Conservation (phyloP, 2,797 vertebrate species). For the Tinamus major region DNA sequence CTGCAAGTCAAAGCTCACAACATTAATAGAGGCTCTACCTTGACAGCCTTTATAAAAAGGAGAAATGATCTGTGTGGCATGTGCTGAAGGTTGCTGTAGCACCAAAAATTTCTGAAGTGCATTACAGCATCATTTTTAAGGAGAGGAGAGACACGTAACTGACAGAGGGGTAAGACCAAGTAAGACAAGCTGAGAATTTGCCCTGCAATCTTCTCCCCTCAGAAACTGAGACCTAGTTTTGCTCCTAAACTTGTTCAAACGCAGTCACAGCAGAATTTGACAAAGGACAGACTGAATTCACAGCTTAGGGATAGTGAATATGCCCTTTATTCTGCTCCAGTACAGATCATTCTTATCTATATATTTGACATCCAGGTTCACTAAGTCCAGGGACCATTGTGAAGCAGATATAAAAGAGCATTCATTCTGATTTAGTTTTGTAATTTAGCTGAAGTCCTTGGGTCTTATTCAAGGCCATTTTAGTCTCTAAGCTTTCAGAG, state of each 20-base stretch:
- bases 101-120: neutral
- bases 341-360: constrained; percentile 39
- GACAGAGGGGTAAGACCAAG: neutral
- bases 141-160: neutral
- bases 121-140: constrained; percentile 10
- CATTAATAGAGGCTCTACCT: neutral
- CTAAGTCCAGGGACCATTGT: constrained; percentile 34
- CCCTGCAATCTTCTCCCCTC: neutral
- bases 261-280: neutral
- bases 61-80: neutral
- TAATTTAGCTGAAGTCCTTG: constrained; percentile 35
- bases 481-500: constrained; percentile 31
- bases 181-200: constrained; percentile 29
- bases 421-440: constrained; percentile 49
- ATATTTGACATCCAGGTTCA: constrained; percentile 42
- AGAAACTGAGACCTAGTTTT: constrained; percentile 20
- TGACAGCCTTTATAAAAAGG: constrained; percentile 25
- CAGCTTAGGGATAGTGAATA: constrained; percentile 22
- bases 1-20: constrained; percentile 32
- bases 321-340: constrained; percentile 39
- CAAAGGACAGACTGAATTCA: constrained; percentile 23
- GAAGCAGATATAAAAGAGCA: constrained; percentile 33
- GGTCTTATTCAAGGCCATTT: constrained; percentile 58
- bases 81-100: neutral
- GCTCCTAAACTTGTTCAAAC: constrained; percentile 30